phyloP scores from a whole-genome alignment of 2,113 vertebrate species.

The Notiomystis cincta region DNA sequence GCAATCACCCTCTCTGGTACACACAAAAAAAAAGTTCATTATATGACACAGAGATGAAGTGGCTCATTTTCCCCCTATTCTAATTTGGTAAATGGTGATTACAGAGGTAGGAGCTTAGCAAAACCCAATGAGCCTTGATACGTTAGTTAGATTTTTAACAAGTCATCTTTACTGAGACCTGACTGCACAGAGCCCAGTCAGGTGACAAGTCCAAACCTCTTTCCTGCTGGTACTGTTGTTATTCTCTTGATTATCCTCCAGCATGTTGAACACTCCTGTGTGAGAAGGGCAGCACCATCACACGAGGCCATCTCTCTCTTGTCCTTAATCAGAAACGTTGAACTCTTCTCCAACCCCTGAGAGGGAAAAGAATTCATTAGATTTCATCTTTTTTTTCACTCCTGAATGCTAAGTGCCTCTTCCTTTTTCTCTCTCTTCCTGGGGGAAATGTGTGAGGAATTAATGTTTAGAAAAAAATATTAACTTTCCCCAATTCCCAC shows the following conservation, averaged over 20 bases:
- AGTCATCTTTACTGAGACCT: slow-evolving; percentile 49
- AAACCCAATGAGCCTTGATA: slow-evolving; percentile 54
- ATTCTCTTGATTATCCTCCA: slow-evolving; percentile 28
- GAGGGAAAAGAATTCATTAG: slow-evolving; percentile 21
- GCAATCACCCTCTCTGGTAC: slow-evolving; percentile 46
- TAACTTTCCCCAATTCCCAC: background rate
- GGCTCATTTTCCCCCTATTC: slow-evolving; percentile 53
- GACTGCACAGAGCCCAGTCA: slow-evolving; percentile 19
- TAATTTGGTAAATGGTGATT: slow-evolving; percentile 64
- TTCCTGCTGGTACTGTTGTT: slow-evolving; percentile 36
- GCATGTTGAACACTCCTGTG: background rate
- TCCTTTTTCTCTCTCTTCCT: background rate
- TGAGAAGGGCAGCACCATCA: background rate
- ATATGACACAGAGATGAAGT: slow-evolving; percentile 56
- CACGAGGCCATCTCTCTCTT: background rate
- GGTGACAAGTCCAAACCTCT: slow-evolving; percentile 28
- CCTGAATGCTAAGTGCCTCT: background rate
- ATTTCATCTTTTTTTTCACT: background rate
- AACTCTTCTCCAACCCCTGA: background rate
- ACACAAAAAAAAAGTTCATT: slow-evolving; percentile 52
- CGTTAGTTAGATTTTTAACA: slow-evolving; percentile 55
- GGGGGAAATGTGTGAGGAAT: slow-evolving; percentile 1
- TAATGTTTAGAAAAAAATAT: slow-evolving; percentile 26
- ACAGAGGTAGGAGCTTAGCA: slow-evolving; percentile 51
- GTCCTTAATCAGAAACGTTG: slow-evolving; percentile 43